phyloP scores from a whole-genome alignment of 1,140 invertebrate genomes.

The Paralvinella palmiformis region DNA sequence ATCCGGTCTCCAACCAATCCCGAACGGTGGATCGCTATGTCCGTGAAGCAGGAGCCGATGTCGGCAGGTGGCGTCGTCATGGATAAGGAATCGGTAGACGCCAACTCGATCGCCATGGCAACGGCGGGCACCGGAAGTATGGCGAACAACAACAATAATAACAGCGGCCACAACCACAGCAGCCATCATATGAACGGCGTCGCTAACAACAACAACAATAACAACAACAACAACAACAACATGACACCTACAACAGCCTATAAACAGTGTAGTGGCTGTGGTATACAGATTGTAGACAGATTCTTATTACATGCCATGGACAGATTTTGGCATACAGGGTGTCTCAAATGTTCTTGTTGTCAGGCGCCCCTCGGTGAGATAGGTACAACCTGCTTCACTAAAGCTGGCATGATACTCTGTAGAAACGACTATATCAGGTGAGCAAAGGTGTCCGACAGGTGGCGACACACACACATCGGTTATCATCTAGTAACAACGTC shows the following conservation, averaged over 20 bases:
- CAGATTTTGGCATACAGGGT: constrained; percentile 80
- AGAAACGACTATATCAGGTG: constrained; percentile 84
- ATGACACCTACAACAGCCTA: not conserved
- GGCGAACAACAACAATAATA: not conserved
- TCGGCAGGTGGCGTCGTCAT: not conserved
- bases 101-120: not conserved
- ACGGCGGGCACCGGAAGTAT: not conserved
- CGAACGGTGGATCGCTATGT: too few relatives aligned
- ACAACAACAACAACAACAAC: constrained; percentile 4
- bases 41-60: too few relatives aligned
- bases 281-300: constrained; percentile 75
- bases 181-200: too few relatives aligned
- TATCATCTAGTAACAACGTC: too few relatives aligned
- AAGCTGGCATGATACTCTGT: constrained; percentile 82
- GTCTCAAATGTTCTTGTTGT: constrained; percentile 82
- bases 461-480: too few relatives aligned
- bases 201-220: not conserved
- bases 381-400: constrained; percentile 78
- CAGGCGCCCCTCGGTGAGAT: constrained; percentile 73
- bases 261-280: constrained; percentile 47
- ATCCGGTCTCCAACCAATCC: too few relatives aligned
- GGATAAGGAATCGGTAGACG: not conserved
- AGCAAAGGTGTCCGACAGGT: constrained; percentile 33
- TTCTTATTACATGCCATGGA: constrained; percentile 76
- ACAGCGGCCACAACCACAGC: not conserved